Conservation (phyloP, 1,140 invertebrate species). For the Drosophila arawakana region DNA sequence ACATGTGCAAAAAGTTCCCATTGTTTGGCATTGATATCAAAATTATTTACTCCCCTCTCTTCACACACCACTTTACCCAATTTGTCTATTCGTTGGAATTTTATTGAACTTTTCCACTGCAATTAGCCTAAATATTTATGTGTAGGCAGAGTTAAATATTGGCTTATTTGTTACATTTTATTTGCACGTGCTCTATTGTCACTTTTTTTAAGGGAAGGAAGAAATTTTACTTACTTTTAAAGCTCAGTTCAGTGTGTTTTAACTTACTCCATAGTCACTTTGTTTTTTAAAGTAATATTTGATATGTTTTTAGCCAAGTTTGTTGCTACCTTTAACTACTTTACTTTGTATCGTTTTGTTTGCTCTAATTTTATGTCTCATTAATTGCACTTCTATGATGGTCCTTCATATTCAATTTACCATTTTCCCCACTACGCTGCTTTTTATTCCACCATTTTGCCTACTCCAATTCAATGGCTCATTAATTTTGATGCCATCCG, state of each 20-base stretch:
- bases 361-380: too few relatives aligned
- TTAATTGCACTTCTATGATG: not conserved
- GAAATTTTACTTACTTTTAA: too few relatives aligned
- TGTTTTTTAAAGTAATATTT: too few relatives aligned
- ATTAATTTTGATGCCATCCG: not conserved
- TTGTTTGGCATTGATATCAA: conserved; percentile 34
- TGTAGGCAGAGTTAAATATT: not conserved
- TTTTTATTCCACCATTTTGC: not conserved
- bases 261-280: too few relatives aligned
- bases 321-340: too few relatives aligned
- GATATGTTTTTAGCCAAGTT: too few relatives aligned
- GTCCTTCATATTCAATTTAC: not conserved
- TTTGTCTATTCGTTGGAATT: not conserved
- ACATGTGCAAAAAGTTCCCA: conserved; percentile 65
- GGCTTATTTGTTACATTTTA: too few relatives aligned
- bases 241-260: too few relatives aligned
- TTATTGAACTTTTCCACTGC: not conserved
- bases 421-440: not conserved
- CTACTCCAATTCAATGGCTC: not conserved
- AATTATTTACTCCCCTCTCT: not conserved
- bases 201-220: too few relatives aligned
- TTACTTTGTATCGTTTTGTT: too few relatives aligned
- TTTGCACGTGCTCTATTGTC: too few relatives aligned
- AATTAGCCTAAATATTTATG: not conserved
- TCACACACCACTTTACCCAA: not conserved